phyloP scores from a whole-genome alignment of 2,113 vertebrate genomes.

The Candoia aspera region DNA sequence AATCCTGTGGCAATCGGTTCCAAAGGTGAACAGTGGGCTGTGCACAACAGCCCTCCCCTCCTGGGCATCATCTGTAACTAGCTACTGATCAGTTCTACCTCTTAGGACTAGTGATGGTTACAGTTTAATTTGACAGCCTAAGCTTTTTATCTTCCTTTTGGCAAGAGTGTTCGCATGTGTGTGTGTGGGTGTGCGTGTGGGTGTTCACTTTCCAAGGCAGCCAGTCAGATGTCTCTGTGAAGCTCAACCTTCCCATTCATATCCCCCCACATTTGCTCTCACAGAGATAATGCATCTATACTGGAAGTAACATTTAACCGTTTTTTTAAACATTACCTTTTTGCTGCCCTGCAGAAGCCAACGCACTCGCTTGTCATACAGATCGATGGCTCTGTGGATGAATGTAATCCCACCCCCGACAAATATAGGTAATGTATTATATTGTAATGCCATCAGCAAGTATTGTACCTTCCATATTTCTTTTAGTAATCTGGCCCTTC shows the following conservation, averaged over 20 bases:
- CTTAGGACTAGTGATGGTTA: too few species aligned
- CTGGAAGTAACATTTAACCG: background rate
- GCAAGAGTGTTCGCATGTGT: too few species aligned
- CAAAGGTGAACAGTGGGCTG: too few species aligned
- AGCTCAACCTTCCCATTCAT: too few species aligned
- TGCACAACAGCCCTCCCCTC: too few species aligned
- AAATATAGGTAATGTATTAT: slow-evolving; percentile 18
- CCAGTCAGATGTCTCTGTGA: too few species aligned
- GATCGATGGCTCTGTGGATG: slow-evolving; percentile 66
- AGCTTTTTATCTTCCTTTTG: too few species aligned
- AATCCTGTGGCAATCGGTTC: background rate
- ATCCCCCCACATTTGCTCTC: background rate
- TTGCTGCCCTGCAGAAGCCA: slow-evolving; percentile 80
- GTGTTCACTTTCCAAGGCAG: too few species aligned
- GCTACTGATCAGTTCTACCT: too few species aligned
- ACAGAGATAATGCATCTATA: background rate
- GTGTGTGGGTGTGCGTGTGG: too few species aligned
- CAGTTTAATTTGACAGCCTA: too few species aligned
- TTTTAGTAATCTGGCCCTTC: background rate
- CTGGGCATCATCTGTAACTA: too few species aligned
- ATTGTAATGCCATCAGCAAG: background rate
- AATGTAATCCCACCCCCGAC: slow-evolving; percentile 33
- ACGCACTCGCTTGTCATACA: slow-evolving; percentile 73
- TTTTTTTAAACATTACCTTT: slow-evolving; percentile 73
- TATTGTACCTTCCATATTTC: background rate